phyloP scores from a whole-genome alignment of 2,113 vertebrate genomes.

The Casuarius casuarius region DNA sequence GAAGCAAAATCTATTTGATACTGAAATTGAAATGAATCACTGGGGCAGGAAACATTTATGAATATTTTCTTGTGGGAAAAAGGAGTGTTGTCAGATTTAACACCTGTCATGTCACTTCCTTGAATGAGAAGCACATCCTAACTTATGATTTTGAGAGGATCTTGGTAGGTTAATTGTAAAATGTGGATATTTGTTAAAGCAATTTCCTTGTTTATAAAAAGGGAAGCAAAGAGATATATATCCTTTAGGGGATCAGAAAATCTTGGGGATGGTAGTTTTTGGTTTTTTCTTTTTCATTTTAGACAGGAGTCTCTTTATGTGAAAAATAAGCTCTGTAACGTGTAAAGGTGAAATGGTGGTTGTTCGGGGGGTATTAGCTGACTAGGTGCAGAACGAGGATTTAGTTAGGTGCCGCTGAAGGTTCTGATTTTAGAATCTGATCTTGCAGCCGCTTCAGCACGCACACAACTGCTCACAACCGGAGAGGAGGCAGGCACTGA shows the following conservation, averaged over 20 bases:
- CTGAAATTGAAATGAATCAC: constrained; percentile 61
- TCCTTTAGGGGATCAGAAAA: not conserved
- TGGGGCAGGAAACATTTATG: constrained; percentile 35
- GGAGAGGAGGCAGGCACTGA: constrained; percentile 2
- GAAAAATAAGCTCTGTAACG: not conserved
- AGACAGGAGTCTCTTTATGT: not conserved
- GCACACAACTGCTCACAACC: not conserved
- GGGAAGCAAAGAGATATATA: not conserved
- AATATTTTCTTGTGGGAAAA: constrained; percentile 41
- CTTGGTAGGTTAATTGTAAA: not conserved
- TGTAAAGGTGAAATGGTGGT: not conserved
- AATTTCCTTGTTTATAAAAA: constrained; percentile 2
- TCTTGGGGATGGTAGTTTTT: not conserved
- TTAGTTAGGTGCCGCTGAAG: not conserved
- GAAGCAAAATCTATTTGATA: constrained; percentile 63
- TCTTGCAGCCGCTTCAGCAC: not conserved
- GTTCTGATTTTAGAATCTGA: constrained; percentile 15
- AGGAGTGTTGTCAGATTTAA: constrained; percentile 60
- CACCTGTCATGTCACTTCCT: not conserved
- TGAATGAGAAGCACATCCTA: not conserved
- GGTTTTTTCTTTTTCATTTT: not conserved
- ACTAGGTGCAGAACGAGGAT: not conserved
- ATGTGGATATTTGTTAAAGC: constrained; percentile 16
- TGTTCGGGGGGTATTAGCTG: not conserved
- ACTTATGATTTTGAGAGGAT: constrained; percentile 14